Evolutionary conservation across 2,113 vertebrate genomes (phyloP), one percentile per base, ranked within the genome.

Genomic region (Equus quagga): DNA sequence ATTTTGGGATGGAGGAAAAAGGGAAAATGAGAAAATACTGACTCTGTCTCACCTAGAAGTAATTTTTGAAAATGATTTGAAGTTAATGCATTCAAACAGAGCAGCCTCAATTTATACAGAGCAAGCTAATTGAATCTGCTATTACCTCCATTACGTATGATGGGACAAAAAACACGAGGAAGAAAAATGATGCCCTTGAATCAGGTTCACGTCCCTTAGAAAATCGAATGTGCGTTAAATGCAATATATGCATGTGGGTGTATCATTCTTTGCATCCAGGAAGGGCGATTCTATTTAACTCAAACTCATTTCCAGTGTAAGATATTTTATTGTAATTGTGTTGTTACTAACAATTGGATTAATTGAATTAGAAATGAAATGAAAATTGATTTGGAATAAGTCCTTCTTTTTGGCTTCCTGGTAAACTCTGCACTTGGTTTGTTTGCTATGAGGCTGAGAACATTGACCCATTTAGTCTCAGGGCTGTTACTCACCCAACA

Each of bases 311-410:
- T 88, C 6, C 54, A 85, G 33, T 13, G 65, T 15, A 84, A 80
- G 7, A 10, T 67, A 65, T 62, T 67, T 82, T 0, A 11, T 28
- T 94, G 78, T 81, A 31, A 93, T 97, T 91, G 51, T 88, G 46
- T 60, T 7, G 15, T 56, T 94, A 85, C 21, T n/a, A 26, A 60
- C 58, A 58, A 97, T 82, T 85, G 49, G 33, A 83, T 73, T 93
- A 81, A 51, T 17, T 31, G n/a, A 60, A 91, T 78, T 14, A 70
- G 94, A 98, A 94, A 72, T 78, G 73, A 89, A 89, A 87, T 58
- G 13, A 65, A 84, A 67, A 81, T 44, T 82, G 26, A 85, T 96
- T 75, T 96, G 75, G 33, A 1, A 12, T 80, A 91, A 65, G 23
- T 33, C 8, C 36, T 93, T 31, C 84, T 46, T 56, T 85, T 62